phyloP scores from a whole-genome alignment of 2,888 invertebrate genomes.

The Luperina nickerlii region DNA sequence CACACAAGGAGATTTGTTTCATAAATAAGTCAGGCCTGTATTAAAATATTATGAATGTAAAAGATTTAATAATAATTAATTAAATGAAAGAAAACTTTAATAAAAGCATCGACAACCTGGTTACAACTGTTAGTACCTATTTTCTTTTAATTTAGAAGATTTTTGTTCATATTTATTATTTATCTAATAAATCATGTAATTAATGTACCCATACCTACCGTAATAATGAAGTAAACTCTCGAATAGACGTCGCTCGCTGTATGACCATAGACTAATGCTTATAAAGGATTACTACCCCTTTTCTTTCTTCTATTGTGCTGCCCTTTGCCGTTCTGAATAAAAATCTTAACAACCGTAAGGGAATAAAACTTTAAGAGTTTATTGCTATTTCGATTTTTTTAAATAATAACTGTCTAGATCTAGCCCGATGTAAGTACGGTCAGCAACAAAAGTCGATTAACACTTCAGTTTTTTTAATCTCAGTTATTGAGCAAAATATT shows the following conservation, averaged over 20 bases:
- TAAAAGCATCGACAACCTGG: not conserved
- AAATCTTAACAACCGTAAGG: constrained; percentile 57
- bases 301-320: constrained; percentile 69
- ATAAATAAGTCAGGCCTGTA: not conserved
- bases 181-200: no score
- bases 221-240: not conserved
- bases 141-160: not conserved
- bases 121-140: not conserved
- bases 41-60: not conserved
- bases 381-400: not conserved
- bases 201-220: not conserved
- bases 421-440: not conserved
- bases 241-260: constrained; percentile 35
- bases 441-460: no score
- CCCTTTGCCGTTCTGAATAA: constrained; percentile 59
- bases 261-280: constrained; percentile 52
- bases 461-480: no score
- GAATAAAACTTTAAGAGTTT: constrained; percentile 1
- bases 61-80: not conserved
- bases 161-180: not conserved
- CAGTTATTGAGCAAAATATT: no score
- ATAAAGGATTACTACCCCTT: constrained; percentile 79
- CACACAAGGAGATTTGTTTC: not conserved
- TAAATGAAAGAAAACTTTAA: not conserved
- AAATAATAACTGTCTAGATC: not conserved